These are phyloP conservation scores for Copidosoma floridanum DNA, from an alignment of 1,140 invertebrate genomes.

Conservation along the genomic window DNA sequence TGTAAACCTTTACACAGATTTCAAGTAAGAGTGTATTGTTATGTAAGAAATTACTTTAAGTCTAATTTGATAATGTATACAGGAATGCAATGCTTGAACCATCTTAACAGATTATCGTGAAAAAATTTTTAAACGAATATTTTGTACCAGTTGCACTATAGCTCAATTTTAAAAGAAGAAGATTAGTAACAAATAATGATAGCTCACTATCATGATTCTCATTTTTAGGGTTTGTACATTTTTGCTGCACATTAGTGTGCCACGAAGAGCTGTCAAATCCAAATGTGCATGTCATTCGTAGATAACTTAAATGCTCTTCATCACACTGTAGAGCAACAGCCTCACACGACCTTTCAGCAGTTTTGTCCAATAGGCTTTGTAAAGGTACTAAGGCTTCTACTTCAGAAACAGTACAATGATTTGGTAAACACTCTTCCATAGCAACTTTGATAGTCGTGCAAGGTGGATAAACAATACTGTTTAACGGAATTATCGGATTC, in stretches of 20 bases:
- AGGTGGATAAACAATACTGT: background rate
- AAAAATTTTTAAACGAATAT: too few relatives aligned
- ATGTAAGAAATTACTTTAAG: too few relatives aligned
- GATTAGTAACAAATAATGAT: too few relatives aligned
- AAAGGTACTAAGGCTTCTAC: background rate
- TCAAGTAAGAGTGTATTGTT: too few relatives aligned
- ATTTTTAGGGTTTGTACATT: background rate
- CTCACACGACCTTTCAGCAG: conserved; percentile 5
- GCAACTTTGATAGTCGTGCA: background rate
- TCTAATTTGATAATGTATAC: too few relatives aligned
- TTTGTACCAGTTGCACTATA: too few relatives aligned
- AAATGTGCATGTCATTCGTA: background rate
- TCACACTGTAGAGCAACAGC: background rate
- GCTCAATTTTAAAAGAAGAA: too few relatives aligned
- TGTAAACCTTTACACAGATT: too few relatives aligned
- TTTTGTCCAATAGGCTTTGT: conserved; percentile 1
- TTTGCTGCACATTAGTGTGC: conserved; percentile 1
- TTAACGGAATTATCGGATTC: background rate
- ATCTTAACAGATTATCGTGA: too few relatives aligned
- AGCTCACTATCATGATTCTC: too few relatives aligned
- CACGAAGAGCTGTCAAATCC: conserved; percentile 5
- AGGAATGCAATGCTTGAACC: too few relatives aligned
- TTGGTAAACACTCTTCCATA: background rate
- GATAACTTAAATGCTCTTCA: background rate
- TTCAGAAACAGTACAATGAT: background rate